Conservation (phyloP, 2,113 vertebrate genomes). For the Argyrosomus japonicus region DNA sequence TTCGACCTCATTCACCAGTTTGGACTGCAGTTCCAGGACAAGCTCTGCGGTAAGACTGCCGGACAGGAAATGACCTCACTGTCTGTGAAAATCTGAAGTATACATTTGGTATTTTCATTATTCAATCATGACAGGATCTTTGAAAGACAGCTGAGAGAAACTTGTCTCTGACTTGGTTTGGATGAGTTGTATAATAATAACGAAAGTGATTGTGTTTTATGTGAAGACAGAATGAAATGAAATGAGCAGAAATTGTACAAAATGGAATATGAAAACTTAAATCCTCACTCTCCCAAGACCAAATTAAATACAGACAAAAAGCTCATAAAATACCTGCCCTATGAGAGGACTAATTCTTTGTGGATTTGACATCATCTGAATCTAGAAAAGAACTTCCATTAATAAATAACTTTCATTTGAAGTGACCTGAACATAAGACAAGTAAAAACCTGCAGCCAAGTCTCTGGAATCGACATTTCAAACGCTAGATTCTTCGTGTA, state of each 20-base stretch:
- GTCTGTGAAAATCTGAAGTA: neutral
- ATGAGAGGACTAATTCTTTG: neutral
- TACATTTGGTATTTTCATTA: neutral
- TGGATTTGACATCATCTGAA: conserved; percentile 31
- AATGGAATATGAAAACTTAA: conserved; percentile 7
- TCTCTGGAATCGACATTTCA: conserved; percentile 14
- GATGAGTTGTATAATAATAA: neutral
- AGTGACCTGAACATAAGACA: neutral
- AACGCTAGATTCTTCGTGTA: conserved; percentile 4
- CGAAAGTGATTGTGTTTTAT: neutral
- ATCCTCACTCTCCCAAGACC: neutral
- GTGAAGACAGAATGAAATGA: neutral
- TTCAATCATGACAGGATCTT: neutral
- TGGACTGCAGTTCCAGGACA: conserved; percentile 94
- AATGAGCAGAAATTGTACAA: neutral
- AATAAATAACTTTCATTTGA: conserved; percentile 21
- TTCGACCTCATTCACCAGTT: conserved; percentile 97
- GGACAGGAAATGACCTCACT: neutral
- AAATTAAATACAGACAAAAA: neutral
- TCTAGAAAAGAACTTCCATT: neutral
- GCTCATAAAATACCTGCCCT: neutral
- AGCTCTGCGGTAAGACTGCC: conserved; percentile 90
- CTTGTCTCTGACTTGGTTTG: neutral
- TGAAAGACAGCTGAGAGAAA: neutral
- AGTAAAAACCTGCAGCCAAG: conserved; percentile 15